These are phyloP conservation scores for Eristalis pertinax DNA, from an alignment of 2,888 invertebrate genomes.

Conservation along the genomic window DNA sequence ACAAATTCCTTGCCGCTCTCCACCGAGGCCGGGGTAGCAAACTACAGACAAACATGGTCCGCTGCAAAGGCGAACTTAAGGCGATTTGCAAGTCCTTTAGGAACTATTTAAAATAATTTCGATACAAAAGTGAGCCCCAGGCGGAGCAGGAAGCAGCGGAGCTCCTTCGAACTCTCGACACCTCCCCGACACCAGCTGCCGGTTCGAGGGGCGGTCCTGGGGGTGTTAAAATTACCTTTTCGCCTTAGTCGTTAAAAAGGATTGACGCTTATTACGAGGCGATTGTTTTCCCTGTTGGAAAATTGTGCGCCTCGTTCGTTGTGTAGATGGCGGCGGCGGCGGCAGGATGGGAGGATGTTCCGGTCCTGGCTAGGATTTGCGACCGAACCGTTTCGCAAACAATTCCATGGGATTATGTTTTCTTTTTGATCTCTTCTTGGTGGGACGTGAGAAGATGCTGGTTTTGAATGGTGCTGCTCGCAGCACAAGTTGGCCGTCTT, in stretches of 20 bases:
- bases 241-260: conserved; percentile 37
- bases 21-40: too few relatives aligned
- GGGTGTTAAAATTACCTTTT: conserved; percentile 51
- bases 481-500: neutral
- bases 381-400: conserved; percentile 28
- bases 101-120: conserved; percentile 62
- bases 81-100: conserved; percentile 55
- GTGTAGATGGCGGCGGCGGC: neutral
- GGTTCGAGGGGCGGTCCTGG: neutral
- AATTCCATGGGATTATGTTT: conserved; percentile 21
- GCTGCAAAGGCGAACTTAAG: conserved; percentile 40
- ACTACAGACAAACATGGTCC: conserved; percentile 7
- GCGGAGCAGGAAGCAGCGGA: neutral
- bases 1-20: neutral
- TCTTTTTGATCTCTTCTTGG: neutral
- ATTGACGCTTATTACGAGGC: conserved; percentile 45
- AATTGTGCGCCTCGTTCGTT: conserved; percentile 26
- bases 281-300: conserved; percentile 40
- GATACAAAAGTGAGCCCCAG: conserved; percentile 54
- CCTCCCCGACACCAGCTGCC: neutral
- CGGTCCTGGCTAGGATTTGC: conserved; percentile 9
- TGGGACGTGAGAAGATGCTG: neutral
- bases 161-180: neutral
- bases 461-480: neutral
- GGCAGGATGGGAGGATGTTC: neutral